These are phyloP conservation scores for Grallaria varia DNA, from an alignment of 2,113 vertebrate species.

Conservation along the genomic window DNA sequence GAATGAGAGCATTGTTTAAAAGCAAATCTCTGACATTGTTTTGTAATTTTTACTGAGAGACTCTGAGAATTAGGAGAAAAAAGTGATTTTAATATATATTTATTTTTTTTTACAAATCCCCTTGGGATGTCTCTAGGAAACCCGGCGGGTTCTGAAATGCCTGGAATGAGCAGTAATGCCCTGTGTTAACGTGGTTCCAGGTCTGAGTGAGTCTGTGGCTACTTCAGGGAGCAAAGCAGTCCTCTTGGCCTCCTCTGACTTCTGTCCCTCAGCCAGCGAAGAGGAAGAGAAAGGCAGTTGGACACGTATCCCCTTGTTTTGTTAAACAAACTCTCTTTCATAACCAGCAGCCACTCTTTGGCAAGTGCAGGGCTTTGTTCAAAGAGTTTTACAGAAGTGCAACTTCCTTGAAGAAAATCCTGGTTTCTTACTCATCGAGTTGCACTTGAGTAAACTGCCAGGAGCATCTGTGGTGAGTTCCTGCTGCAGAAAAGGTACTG, in stretches of 20 bases:
- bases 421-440: not conserved
- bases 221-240: not conserved
- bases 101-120: not conserved
- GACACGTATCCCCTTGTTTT: not conserved
- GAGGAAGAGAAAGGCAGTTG: not conserved
- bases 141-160: not conserved
- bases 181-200: rapidly evolving
- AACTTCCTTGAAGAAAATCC: not conserved
- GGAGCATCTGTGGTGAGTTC: not conserved
- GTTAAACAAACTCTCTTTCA: not conserved
- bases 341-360: not conserved
- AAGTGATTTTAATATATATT: not conserved
- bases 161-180: not conserved
- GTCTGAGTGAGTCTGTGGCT: not conserved
- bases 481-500: not conserved
- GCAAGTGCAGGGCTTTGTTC: not conserved
- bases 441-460: not conserved
- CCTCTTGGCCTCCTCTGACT: not conserved
- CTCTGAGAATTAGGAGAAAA: not conserved
- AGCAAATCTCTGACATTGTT: not conserved
- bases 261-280: not conserved
- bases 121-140: not conserved
- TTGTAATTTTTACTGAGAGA: not conserved
- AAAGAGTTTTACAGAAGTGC: not conserved
- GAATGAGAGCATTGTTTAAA: not conserved